phyloP scores from a whole-genome alignment of 2,113 vertebrate genomes.

The Pteruthius melanotis region DNA sequence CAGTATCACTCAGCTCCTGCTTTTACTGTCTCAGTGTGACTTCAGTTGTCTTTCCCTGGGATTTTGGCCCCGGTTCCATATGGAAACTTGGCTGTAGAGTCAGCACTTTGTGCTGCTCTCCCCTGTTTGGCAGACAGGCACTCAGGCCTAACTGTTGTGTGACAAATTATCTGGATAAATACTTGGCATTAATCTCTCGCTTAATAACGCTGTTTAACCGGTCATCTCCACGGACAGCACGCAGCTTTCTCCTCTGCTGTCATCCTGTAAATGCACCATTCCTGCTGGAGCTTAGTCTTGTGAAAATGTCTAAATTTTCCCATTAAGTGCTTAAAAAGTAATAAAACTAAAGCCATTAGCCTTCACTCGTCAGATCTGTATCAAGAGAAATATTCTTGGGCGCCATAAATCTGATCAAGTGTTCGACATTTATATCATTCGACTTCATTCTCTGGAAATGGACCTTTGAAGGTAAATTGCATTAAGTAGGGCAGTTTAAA shows the following conservation, averaged over 20 bases:
- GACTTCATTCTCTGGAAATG: constrained; percentile 82
- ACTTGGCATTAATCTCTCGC: background rate
- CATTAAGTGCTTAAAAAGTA: constrained; percentile 81
- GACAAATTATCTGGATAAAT: background rate
- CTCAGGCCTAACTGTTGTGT: background rate
- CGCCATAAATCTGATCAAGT: constrained; percentile 84
- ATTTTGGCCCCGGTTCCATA: accelerated
- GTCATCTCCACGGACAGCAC: background rate
- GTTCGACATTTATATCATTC: constrained; percentile 77
- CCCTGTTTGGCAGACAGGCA: background rate
- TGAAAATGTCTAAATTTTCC: constrained; percentile 76
- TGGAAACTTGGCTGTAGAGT: background rate
- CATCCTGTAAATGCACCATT: constrained; percentile 40
- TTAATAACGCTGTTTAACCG: background rate
- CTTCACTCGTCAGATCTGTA: constrained; percentile 64
- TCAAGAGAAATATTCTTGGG: constrained; percentile 68
- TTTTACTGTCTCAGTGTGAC: accelerated
- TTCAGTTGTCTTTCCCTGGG: background rate
- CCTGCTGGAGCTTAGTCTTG: constrained; percentile 53
- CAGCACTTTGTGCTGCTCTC: background rate
- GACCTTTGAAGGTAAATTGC: constrained; percentile 88
- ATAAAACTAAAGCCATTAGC: constrained; percentile 77
- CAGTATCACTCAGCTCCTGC: background rate
- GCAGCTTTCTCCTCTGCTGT: background rate
- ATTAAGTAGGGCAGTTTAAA: constrained; percentile 87